These are phyloP conservation scores for Timema cristinae DNA, from an alignment of 2,888 invertebrate species.

Conservation along the genomic window DNA sequence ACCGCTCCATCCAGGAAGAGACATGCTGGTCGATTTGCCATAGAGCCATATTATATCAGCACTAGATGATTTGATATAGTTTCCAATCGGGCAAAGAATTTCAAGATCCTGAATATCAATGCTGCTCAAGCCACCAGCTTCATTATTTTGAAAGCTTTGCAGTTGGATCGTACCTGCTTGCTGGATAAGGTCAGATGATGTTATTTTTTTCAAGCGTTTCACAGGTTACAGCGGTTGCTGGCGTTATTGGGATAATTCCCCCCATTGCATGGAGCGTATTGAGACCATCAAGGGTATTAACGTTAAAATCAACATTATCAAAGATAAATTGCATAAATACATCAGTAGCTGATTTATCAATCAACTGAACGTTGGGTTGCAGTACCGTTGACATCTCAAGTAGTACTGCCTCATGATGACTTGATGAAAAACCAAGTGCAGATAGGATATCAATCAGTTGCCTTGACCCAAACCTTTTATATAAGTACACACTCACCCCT, in stretches of 20 bases:
- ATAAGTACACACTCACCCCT: conserved; percentile 6
- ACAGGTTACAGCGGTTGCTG: neutral
- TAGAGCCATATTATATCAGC: conserved; percentile 25
- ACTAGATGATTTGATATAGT: neutral
- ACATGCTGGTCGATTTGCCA: conserved; percentile 25
- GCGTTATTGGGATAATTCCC: neutral
- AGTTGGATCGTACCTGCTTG: neutral
- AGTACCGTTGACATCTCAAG: neutral
- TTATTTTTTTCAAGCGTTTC: neutral
- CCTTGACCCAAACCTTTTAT: conserved; percentile 1
- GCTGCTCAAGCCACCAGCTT: neutral
- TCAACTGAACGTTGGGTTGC: neutral
- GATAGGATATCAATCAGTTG: neutral
- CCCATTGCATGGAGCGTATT: conserved; percentile 3
- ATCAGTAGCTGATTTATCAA: neutral
- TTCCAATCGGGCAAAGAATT: neutral
- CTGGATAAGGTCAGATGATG: neutral
- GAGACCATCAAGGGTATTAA: neutral
- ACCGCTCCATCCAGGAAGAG: conserved; percentile 32
- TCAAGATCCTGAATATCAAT: conserved; percentile 3
- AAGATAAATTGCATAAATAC: neutral
- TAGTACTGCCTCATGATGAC: neutral
- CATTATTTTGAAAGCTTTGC: conserved; percentile 5
- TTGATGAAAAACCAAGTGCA: neutral
- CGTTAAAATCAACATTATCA: conserved; percentile 2